Percentiles rank a stretch among this genome's conserved stretches.
Conservation (phyloP, 1,140 invertebrate genomes). For the Eupeodes corollae region DNA sequence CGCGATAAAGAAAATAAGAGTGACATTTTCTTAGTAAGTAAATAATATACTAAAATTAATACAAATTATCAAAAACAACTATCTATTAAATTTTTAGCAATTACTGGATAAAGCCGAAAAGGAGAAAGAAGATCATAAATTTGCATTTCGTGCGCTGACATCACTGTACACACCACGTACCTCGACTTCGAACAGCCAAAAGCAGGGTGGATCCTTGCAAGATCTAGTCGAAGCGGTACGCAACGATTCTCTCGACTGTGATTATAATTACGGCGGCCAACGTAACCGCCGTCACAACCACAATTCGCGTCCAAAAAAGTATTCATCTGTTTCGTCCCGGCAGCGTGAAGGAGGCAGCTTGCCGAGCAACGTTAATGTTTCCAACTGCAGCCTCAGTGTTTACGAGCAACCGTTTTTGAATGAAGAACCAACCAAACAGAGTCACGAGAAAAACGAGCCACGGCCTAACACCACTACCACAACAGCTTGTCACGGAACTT, state of each 20-base stretch:
- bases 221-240: slow-evolving; percentile 28
- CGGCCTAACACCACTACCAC: no score
- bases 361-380: slow-evolving; percentile 48
- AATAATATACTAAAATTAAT: no score
- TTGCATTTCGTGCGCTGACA: slow-evolving; percentile 25
- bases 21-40: slow-evolving; percentile 53
- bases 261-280: slow-evolving; percentile 9
- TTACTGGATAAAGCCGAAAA: slow-evolving; percentile 35
- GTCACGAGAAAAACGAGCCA: background rate
- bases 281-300: slow-evolving; percentile 24
- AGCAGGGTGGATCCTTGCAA: slow-evolving; percentile 35
- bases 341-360: slow-evolving; percentile 55
- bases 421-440: background rate
- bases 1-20: slow-evolving; percentile 60
- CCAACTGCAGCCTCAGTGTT: slow-evolving; percentile 12
- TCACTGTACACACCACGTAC: slow-evolving; percentile 21
- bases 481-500: background rate
- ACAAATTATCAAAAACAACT: background rate
- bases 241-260: slow-evolving; percentile 17
- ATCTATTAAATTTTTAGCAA: slow-evolving; percentile 14
- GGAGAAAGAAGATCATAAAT: slow-evolving; percentile 23
- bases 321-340: slow-evolving; percentile 43
- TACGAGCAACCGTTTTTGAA: slow-evolving; percentile 6
- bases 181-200: slow-evolving; percentile 22
- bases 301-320: slow-evolving; percentile 12